Conservation (phyloP, 2,113 vertebrate species). For the Plotosus lineatus region DNA sequence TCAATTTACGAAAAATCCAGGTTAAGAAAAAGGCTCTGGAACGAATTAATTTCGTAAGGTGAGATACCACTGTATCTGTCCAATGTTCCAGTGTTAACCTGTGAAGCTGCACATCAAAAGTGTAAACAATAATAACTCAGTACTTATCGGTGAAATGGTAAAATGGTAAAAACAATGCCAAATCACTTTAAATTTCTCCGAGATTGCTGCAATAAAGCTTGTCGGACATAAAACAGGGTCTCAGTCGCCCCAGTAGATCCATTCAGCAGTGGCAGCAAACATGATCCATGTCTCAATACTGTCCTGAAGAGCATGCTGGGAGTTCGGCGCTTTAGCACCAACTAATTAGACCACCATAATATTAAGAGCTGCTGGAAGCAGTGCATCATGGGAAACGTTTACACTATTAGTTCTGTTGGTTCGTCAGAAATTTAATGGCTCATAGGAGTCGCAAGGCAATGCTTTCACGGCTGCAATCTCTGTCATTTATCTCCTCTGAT, state of each 20-base stretch:
- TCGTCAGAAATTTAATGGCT: conserved; percentile 55
- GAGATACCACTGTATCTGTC: no score
- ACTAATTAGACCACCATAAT: conserved; percentile 65
- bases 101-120: conserved; percentile 41
- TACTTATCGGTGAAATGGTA: conserved; percentile 47
- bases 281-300: conserved; percentile 60
- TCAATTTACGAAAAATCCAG: no score
- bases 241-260: conserved; percentile 52
- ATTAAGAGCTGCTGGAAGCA: conserved; percentile 59
- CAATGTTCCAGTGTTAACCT: conserved; percentile 38
- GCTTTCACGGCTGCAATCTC: conserved; percentile 42
- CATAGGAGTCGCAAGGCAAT: conserved; percentile 50
- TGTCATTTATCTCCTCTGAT: conserved; percentile 51
- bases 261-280: conserved; percentile 53
- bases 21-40: no score
- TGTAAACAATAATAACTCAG: conserved; percentile 35
- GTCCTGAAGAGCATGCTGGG: conserved; percentile 60
- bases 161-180: conserved; percentile 50
- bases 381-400: conserved; percentile 60
- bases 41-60: no score
- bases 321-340: conserved; percentile 56
- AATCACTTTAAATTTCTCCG: conserved; percentile 51
- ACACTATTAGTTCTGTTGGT: conserved; percentile 54
- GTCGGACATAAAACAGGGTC: conserved; percentile 52
- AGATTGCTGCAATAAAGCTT: conserved; percentile 57